Evolutionary conservation across 2,113 vertebrate species (phyloP).

Genomic region (Propithecus coquereli): DNA sequence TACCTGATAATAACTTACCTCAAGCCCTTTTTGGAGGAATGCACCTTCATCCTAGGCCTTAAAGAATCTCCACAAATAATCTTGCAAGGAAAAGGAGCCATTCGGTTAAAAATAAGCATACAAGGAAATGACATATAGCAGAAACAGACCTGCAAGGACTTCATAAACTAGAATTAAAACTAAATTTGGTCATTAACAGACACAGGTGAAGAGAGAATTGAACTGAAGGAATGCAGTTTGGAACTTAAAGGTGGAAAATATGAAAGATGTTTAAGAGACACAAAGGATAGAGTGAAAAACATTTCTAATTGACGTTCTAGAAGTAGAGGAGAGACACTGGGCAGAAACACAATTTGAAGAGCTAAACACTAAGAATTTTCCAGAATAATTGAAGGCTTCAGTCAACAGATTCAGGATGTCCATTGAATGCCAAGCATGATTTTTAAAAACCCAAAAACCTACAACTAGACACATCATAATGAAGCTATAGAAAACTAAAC

Average conservation of each 20-base stretch:
- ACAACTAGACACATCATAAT: neutral
- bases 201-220: slow-evolving; percentile 27
- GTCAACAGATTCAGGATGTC: neutral
- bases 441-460: neutral
- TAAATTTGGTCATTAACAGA: neutral
- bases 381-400: neutral
- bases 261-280: neutral
- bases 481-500: neutral
- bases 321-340: neutral
- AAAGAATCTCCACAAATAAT: neutral
- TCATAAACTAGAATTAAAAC: neutral
- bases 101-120: neutral
- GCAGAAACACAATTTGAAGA: slow-evolving; percentile 10
- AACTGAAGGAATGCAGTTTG: neutral
- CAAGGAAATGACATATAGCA: neutral
- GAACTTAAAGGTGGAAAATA: neutral
- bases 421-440: neutral
- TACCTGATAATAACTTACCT: neutral
- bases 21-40: neutral
- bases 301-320: neutral
- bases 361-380: neutral
- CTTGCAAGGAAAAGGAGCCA: neutral
- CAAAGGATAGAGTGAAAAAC: neutral
- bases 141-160: slow-evolving; percentile 5
- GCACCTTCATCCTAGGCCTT: neutral